phyloP scores from a whole-genome alignment of 2,113 vertebrate genomes.

The Microcebus griseorufus region DNA sequence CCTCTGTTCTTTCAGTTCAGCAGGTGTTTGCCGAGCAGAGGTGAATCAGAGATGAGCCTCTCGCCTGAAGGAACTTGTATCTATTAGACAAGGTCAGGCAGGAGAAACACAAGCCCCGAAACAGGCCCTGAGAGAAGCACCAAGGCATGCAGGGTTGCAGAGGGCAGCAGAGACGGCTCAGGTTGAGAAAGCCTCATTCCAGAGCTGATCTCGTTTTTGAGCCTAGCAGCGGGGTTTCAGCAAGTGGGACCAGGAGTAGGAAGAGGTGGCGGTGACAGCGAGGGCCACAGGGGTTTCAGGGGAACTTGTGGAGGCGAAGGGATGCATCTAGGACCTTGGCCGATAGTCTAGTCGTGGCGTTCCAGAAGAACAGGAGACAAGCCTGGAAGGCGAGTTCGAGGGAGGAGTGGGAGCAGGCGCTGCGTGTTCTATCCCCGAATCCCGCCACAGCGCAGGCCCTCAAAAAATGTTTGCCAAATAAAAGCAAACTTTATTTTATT shows the following conservation, averaged over 20 bases:
- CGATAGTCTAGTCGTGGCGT: background rate
- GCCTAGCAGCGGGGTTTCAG: background rate
- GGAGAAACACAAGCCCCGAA: background rate
- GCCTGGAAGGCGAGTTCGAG: background rate
- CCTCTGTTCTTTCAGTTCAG: background rate
- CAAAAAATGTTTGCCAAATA: background rate
- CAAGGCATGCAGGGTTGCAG: background rate
- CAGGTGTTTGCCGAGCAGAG: background rate
- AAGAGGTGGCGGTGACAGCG: background rate
- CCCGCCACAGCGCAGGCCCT: background rate
- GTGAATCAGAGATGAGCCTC: conserved; percentile 13
- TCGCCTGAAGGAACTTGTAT: background rate
- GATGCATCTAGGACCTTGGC: background rate
- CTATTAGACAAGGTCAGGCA: background rate
- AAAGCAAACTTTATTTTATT: background rate
- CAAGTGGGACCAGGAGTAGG: background rate
- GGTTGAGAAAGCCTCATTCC: background rate
- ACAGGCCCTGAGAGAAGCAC: background rate
- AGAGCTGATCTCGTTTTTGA: background rate
- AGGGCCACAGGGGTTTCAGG: background rate
- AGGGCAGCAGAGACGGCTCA: background rate
- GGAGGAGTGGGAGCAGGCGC: no score
- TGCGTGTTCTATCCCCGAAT: background rate
- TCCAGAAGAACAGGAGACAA: background rate
- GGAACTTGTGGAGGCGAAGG: background rate